Conservation (phyloP, 2,888 invertebrate genomes). For the Omphaloscelis lunosa region DNA sequence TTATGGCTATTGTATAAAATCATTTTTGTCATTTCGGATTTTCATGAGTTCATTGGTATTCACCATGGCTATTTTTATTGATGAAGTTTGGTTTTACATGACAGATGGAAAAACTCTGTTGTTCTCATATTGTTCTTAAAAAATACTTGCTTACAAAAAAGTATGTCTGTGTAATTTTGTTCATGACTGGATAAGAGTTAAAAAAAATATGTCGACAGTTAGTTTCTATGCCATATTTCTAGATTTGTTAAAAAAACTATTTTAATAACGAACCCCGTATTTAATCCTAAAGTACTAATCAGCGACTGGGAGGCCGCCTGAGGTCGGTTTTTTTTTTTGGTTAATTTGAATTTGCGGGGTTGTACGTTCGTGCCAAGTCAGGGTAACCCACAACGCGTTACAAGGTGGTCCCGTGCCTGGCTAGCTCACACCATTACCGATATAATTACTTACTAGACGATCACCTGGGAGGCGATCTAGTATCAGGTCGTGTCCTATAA, state of each 20-base stretch:
- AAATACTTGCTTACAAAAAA: constrained; percentile 16
- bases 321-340: too few species aligned
- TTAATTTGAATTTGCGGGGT: too few species aligned
- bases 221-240: neutral
- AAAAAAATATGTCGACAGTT: neutral
- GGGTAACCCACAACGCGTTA: too few species aligned
- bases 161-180: constrained; percentile 11
- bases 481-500: too few species aligned
- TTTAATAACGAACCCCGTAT: neutral
- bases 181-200: constrained; percentile 17
- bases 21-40: constrained; percentile 20
- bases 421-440: too few species aligned
- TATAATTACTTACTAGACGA: too few species aligned
- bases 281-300: too few species aligned
- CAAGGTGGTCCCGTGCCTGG: too few species aligned
- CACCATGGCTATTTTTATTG: constrained; percentile 2
- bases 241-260: neutral
- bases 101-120: constrained; percentile 22
- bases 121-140: constrained; percentile 35
- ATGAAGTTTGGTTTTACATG: constrained; percentile 4
- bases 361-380: too few species aligned
- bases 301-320: too few species aligned
- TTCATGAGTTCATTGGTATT: constrained; percentile 5
- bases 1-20: neutral
- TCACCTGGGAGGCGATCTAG: too few species aligned